Evolutionary conservation across 2,113 vertebrate species (phyloP).

Genomic region (Eublepharis macularius): DNA sequence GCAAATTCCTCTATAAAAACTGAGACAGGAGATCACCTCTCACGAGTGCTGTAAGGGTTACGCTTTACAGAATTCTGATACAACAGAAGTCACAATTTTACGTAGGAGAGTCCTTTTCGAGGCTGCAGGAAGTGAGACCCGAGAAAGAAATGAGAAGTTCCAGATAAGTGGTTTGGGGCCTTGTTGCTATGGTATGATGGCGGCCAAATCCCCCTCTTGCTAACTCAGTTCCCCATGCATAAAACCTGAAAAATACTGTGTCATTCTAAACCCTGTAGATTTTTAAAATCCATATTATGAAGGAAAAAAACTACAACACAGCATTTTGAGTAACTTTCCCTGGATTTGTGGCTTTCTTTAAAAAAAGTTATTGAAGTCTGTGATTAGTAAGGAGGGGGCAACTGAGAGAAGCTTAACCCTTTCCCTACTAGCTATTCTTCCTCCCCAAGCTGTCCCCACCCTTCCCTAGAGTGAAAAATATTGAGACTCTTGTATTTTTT

Average conservation of each 20-base stretch:
- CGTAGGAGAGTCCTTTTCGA: background rate
- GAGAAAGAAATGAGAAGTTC: background rate
- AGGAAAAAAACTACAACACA: background rate
- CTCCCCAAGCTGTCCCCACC: no score
- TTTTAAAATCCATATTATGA: background rate
- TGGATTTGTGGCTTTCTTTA: background rate
- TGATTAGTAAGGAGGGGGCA: background rate
- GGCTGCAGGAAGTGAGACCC: background rate
- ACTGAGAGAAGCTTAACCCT: background rate
- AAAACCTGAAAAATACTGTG: background rate
- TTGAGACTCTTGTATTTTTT: background rate
- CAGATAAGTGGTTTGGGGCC: no score
- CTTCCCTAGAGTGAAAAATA: no score
- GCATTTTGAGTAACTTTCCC: background rate
- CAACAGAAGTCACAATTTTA: background rate
- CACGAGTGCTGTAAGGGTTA: background rate
- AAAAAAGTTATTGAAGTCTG: background rate
- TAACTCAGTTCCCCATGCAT: no score
- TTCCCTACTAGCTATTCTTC: background rate
- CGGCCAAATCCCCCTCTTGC: background rate
- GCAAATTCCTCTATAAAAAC: background rate
- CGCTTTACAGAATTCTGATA: background rate
- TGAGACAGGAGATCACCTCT: background rate
- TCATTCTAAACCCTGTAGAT: background rate
- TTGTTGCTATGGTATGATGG: background rate